Evolutionary conservation across 2,797 vertebrate species (phyloP).

Genomic region (Lemur catta): DNA sequence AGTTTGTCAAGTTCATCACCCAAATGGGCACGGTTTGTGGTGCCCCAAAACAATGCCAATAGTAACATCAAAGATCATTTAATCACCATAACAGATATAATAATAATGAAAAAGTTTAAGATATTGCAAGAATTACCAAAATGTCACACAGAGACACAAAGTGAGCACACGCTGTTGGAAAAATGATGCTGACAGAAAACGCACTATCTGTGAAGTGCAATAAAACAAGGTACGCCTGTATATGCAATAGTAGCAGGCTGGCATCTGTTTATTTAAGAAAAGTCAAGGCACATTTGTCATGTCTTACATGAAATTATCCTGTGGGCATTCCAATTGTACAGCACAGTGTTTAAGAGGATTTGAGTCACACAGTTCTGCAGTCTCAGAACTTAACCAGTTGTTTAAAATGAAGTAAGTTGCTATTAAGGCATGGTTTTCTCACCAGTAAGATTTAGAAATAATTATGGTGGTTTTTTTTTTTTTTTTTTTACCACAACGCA

Average conservation of each 20-base stretch:
- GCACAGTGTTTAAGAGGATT: no score
- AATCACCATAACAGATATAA: background rate
- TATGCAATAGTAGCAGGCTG: accelerated
- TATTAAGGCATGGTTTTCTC: background rate
- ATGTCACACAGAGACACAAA: background rate
- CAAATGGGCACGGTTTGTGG: background rate
- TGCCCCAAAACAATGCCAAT: background rate
- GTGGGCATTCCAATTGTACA: background rate
- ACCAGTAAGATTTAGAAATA: background rate
- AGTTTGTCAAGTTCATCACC: background rate
- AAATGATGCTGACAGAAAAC: background rate
- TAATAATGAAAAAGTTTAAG: background rate
- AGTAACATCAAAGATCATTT: background rate
- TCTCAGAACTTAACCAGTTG: background rate
- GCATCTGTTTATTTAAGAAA: background rate
- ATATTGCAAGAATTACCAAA: background rate
- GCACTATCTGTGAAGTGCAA: background rate
- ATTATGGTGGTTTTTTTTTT: no score
- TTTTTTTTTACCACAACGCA: background rate
- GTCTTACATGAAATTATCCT: background rate
- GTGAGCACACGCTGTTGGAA: background rate
- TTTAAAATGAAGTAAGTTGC: background rate
- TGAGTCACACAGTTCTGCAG: background rate
- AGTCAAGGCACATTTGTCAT: background rate
- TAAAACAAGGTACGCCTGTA: background rate